A percentile compares a stretch with the other conserved stretches of the same genome.
phyloP scores from a whole-genome alignment of 2,113 vertebrate genomes.

The Amphilophus citrinellus region DNA sequence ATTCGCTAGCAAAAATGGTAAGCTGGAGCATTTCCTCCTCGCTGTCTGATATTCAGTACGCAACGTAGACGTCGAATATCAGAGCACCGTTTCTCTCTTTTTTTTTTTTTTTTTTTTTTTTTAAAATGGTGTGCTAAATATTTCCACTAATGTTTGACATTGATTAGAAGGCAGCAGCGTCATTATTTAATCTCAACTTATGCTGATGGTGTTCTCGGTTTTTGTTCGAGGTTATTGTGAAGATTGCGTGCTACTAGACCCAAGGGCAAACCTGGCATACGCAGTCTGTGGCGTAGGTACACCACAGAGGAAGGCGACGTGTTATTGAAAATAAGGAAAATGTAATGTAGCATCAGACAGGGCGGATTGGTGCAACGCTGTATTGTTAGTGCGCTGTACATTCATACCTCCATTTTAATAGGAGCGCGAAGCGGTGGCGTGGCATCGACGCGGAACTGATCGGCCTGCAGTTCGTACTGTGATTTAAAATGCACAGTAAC shows the following conservation, averaged over 20 bases:
- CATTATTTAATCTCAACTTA: not conserved
- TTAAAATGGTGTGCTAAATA: fast-evolving
- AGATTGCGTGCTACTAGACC: fast-evolving
- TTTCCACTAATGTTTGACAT: slow-evolving; percentile 15
- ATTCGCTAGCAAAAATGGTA: slow-evolving; percentile 66
- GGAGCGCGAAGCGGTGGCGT: not conserved
- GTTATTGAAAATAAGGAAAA: not conserved
- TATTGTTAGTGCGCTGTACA: fast-evolving
- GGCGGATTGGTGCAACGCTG: not conserved
- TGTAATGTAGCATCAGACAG: not conserved
- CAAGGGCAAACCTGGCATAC: not conserved
- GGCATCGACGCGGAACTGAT: not conserved
- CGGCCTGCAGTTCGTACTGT: not conserved
- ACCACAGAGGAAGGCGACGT: not conserved
- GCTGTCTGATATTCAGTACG: fast-evolving
- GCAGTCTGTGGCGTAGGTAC: not conserved
- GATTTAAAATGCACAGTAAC: not conserved
- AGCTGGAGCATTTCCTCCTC: not conserved
- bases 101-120: too few species aligned
- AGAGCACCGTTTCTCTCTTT: fast-evolving
- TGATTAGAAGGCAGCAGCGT: not conserved
- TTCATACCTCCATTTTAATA: slow-evolving; percentile 19
- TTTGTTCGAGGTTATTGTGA: not conserved
- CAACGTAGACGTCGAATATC: not conserved
- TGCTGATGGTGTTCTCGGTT: not conserved